phyloP scores from a whole-genome alignment of 2,113 vertebrate species.

The Lethenteron camtschaticum region DNA sequence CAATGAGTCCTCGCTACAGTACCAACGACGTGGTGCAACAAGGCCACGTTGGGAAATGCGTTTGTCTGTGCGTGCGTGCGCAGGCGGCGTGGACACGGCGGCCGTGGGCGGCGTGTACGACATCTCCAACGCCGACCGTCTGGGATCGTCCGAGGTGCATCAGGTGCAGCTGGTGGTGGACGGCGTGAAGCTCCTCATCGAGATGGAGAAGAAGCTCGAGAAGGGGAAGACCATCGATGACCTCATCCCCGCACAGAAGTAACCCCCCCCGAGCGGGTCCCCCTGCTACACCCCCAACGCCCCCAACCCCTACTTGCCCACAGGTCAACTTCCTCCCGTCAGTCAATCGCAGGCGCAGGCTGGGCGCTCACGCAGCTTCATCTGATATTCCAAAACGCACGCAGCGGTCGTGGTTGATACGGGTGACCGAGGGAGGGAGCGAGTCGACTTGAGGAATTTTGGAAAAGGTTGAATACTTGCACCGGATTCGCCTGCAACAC shows the following conservation, averaged over 20 bases:
- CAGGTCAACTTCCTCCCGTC: not conserved
- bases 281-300: not conserved
- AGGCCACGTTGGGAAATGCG: not conserved
- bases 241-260: slow-evolving; percentile 93
- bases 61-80: not conserved
- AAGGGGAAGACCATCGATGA: slow-evolving; percentile 62
- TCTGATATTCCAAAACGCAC: too few relatives aligned
- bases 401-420: too few relatives aligned
- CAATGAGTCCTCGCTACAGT: slow-evolving; percentile 59
- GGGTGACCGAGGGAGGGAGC: too few relatives aligned
- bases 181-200: slow-evolving; percentile 82
- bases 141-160: slow-evolving; percentile 72
- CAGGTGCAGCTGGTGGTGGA: slow-evolving; percentile 93
- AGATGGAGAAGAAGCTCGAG: slow-evolving; percentile 94
- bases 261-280: slow-evolving; percentile 15
- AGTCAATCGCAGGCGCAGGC: too few relatives aligned
- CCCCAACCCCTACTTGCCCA: not conserved
- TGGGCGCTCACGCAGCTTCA: too few relatives aligned
- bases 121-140: slow-evolving; percentile 78
- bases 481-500: too few relatives aligned
- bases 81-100: slow-evolving; percentile 81
- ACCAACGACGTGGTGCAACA: slow-evolving; percentile 79
- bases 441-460: too few relatives aligned
- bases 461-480: too few relatives aligned
- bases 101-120: slow-evolving; percentile 70